A percentile compares a stretch with the other conserved stretches of the same genome.
phyloP scores from a whole-genome alignment of 2,113 vertebrate genomes.

The Larimichthys crocea region DNA sequence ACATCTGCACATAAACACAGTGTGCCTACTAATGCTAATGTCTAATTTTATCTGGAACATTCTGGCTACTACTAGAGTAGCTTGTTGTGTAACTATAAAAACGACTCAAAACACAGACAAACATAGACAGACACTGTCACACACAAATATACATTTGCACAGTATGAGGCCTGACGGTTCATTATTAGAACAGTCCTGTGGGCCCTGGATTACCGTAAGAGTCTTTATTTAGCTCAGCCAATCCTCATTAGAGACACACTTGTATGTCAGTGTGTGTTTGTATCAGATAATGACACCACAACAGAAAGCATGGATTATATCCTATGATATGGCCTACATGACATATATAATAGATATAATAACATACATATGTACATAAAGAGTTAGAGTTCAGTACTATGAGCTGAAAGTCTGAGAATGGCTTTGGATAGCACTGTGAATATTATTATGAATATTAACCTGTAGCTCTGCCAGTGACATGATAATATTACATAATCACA shows the following conservation, averaged over 20 bases:
- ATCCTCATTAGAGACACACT: slow-evolving; percentile 73
- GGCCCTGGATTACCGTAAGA: slow-evolving; percentile 78
- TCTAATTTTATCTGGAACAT: slow-evolving; percentile 18
- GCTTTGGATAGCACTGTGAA: not conserved
- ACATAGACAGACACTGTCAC: not conserved
- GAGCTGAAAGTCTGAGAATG: not conserved
- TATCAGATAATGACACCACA: slow-evolving; percentile 42
- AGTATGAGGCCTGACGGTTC: slow-evolving; percentile 50
- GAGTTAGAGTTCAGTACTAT: not conserved
- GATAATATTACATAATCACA: slow-evolving; percentile 61
- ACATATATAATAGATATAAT: slow-evolving; percentile 13
- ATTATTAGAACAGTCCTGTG: slow-evolving; percentile 66
- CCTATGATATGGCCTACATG: slow-evolving; percentile 6
- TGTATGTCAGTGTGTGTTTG: slow-evolving; percentile 39
- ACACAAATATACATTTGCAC: slow-evolving; percentile 19
- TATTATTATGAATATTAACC: slow-evolving; percentile 30
- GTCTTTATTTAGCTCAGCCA: slow-evolving; percentile 79
- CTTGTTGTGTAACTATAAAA: slow-evolving; percentile 30
- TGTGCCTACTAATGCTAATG: not conserved
- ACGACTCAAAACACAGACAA: not conserved
- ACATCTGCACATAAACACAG: too few relatives aligned
- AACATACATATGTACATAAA: not conserved
- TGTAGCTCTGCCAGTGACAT: slow-evolving; percentile 38
- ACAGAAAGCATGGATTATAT: slow-evolving; percentile 42
- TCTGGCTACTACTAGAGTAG: not conserved